Evolutionary conservation across 1,140 invertebrate genomes (phyloP), one percentile per base, ranked within the genome.

Genomic region (Drosophila pseudoananassae): DNA sequence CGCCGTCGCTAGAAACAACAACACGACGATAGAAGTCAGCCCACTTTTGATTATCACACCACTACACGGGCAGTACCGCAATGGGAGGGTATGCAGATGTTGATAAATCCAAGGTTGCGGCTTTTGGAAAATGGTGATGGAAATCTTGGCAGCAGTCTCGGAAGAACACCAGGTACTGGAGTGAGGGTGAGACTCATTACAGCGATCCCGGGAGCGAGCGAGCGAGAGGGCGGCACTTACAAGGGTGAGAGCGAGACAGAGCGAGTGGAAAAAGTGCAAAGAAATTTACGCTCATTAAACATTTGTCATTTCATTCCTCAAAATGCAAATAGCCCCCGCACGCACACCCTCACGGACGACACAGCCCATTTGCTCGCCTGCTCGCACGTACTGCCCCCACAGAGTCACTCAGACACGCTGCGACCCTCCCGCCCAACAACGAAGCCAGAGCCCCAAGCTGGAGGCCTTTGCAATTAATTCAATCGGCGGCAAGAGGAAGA

Each of bases 231-330:
- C 1, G 5, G 14, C 14, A 17, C 4, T 17, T 15, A 1, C 6
- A 43, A 17, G n/a, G 14, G 36, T n/a, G 17, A 12, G 57, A 64
- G 63, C 33, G 54, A 33, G 78, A 12, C 23, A 49, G 73, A 53
- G 40, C n/a, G 59, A 15, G 53, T 17, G 52, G 54, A 53, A 53
- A 81, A 80, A 80, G 78, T 82, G 83, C 78, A 85, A 69, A 77
- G 78, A 75, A 87, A 85, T 82, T 87, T 87, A 82, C 77, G 74
- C 82, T 85, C 74, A 85, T 85, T 88, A 87, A 78, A 60, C 70
- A 88, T 87, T 88, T 87, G 74, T 87, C 78, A 87, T 82, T 66
- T 20, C 43, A 23, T 46, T 87, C 81, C 76, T 60, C 64, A 66
- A 78, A 88, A 82, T 78, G 72, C 50, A 79, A 58, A 49, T 60